Base-by-base conservation (phyloP, 53 echinoderm and acorn worm species). In the Glandiceps talaboti region DNA sequence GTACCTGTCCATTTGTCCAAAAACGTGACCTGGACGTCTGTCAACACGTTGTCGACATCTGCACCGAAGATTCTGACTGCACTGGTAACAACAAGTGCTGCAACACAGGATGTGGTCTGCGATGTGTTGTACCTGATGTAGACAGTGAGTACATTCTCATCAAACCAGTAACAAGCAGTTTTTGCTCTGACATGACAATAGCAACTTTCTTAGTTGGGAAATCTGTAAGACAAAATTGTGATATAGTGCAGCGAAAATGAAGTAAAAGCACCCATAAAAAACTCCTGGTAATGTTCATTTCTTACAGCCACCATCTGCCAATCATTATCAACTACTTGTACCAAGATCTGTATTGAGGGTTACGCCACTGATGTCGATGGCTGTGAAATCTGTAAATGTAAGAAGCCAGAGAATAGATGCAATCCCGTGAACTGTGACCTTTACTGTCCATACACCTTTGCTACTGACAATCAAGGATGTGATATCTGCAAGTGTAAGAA, bases 401-500 rank as follows among this genome's bases (percentile, higher is more conserved):
- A 75, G 27, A 29, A 82, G 29, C 73, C 75, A 33, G 79, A 79
- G 26, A 30, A 29, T 12, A 74, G 75, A 27, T 27, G 33, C 30
- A 74, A 74, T 31, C 29, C 32, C 33, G 33, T 77, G 6, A 78
- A 28, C 20, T 86, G 87, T 33, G 75, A 29, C 28, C 74, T 74
- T n/a, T 81, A 82, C 28, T 86, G 87, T 75, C 74, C 77, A 27
- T 79, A 82, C 31, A 82, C 82, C 0, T 86, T 77, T 33, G 87
- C 83, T 26, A 86, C 82, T 0, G 87, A 86, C 30, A 26, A 75
- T 26, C 33, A 74, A 14, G 87, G 87, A 0, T 86, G 87, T 31
- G 75, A 83, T 73, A 86, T 79, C 76, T 86, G 87, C 31, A 76
- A 82, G 6, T 86, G 87, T 76, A 86, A 86, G 32, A 27, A 82